These are phyloP conservation scores for Columba livia DNA, from an alignment of 2,113 vertebrate genomes.

Conservation along the genomic window DNA sequence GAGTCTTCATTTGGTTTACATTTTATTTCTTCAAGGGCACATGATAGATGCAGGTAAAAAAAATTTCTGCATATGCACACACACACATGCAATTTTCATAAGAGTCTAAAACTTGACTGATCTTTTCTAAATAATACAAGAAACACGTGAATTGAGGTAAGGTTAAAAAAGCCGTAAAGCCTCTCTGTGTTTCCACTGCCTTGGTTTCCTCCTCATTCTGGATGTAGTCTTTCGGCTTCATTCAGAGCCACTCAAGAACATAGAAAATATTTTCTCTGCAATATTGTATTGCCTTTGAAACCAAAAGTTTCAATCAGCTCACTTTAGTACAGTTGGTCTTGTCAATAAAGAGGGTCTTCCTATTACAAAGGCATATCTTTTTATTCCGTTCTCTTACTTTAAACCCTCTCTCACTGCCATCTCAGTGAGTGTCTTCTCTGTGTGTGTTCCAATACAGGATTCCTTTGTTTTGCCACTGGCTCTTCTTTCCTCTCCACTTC, in stretches of 20 bases:
- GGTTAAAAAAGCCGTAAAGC: not conserved
- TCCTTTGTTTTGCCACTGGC: not conserved
- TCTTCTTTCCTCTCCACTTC: conserved; percentile 52
- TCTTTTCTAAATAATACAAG: not conserved
- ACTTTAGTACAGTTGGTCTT: not conserved
- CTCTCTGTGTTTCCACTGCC: not conserved
- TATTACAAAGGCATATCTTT: not conserved
- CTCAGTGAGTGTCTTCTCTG: not conserved
- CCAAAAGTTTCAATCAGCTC: conserved; percentile 11
- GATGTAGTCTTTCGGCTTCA: not conserved
- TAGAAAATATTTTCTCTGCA: not conserved
- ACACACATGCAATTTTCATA: not conserved
- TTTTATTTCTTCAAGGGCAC: not conserved
- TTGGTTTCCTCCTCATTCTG: not conserved
- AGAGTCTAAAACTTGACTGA: not conserved
- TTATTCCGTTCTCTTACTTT: not conserved
- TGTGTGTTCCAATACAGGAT: not conserved
- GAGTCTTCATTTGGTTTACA: not conserved
- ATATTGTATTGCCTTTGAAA: not conserved
- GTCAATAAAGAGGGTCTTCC: not conserved
- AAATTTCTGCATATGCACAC: accelerated
- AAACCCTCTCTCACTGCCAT: not conserved
- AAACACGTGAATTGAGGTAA: not conserved
- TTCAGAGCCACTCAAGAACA: not conserved
- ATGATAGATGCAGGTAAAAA: not conserved